A percentile compares a stretch with the other conserved stretches of the same genome.
These are phyloP conservation scores for Diarsia brunnea DNA, from an alignment of 2,888 invertebrate genomes.

Conservation along the genomic window DNA sequence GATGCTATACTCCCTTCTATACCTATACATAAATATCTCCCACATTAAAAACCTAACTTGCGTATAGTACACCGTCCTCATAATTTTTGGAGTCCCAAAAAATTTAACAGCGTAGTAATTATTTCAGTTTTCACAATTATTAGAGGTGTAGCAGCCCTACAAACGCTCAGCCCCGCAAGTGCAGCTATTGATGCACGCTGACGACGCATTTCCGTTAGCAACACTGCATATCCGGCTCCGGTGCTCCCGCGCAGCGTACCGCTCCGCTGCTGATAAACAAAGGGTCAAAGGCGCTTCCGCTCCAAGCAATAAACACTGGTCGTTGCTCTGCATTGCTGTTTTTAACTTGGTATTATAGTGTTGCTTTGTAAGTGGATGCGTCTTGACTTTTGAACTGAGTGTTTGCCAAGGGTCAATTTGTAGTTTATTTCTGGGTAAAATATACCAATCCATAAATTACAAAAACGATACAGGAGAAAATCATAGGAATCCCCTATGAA, in stretches of 20 bases:
- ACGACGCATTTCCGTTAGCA: constrained; percentile 86
- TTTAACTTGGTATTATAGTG: constrained; percentile 40
- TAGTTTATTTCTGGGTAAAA: background rate
- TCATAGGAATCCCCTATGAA: no score
- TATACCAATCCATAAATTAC: no score
- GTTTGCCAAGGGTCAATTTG: background rate
- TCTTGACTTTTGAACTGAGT: constrained; percentile 5
- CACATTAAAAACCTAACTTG: no score
- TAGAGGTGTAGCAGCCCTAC: constrained; percentile 55
- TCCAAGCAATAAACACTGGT: constrained; percentile 68
- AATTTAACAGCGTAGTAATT: background rate
- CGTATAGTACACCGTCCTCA: no score
- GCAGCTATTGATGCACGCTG: constrained; percentile 75
- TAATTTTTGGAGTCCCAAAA: no score
- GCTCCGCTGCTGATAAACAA: constrained; percentile 85
- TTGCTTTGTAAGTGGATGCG: constrained; percentile 10
- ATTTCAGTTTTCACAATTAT: background rate
- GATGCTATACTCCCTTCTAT: no score
- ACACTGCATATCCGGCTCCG: constrained; percentile 80
- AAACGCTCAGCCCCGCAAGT: constrained; percentile 51
- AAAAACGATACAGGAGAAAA: no score
- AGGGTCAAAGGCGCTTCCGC: constrained; percentile 89
- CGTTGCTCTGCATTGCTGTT: constrained; percentile 65
- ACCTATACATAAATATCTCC: no score
- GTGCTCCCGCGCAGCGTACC: constrained; percentile 73